Conservation (phyloP, 2,888 invertebrate genomes). For the Oscheius myriophilus region DNA sequence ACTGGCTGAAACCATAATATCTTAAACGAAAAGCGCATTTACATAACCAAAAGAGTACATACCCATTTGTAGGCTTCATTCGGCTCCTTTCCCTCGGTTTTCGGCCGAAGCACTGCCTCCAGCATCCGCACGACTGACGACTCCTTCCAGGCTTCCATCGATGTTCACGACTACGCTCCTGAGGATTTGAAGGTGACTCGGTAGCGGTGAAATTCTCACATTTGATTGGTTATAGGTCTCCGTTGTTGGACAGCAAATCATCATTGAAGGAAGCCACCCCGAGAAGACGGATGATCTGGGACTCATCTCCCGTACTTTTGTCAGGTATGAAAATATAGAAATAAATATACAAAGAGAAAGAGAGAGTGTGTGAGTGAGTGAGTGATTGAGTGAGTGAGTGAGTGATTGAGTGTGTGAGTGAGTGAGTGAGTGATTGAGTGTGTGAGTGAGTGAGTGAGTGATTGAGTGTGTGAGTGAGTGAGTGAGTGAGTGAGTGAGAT, state of each 20-base stretch:
- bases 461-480: too few relatives aligned
- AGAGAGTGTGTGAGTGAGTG: too few relatives aligned
- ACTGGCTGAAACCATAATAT: too few relatives aligned
- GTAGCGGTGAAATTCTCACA: background rate
- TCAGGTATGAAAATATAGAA: conserved; percentile 36
- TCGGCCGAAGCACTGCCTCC: conserved; percentile 5
- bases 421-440: too few relatives aligned
- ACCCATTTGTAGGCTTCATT: conserved; percentile 24
- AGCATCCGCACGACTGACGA: conserved; percentile 60
- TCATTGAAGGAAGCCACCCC: conserved; percentile 62
- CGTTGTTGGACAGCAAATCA: conserved; percentile 60
- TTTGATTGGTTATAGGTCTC: conserved; percentile 60
- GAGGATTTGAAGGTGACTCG: conserved; percentile 62
- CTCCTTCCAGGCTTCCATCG: conserved; percentile 58
- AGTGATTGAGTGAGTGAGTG: too few relatives aligned
- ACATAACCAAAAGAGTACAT: too few relatives aligned
- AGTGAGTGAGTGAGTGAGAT: too few relatives aligned
- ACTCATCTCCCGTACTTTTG: conserved; percentile 49
- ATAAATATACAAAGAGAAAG: too few relatives aligned
- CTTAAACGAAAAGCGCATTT: too few relatives aligned
- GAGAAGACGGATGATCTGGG: conserved; percentile 66
- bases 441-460: too few relatives aligned
- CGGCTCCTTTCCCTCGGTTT: conserved; percentile 27
- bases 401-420: too few relatives aligned
- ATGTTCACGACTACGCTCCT: conserved; percentile 61